These are phyloP conservation scores for Astropecten irregularis DNA, from an alignment of 53 echinoderm and acorn worm species.

Conservation along the genomic window DNA sequence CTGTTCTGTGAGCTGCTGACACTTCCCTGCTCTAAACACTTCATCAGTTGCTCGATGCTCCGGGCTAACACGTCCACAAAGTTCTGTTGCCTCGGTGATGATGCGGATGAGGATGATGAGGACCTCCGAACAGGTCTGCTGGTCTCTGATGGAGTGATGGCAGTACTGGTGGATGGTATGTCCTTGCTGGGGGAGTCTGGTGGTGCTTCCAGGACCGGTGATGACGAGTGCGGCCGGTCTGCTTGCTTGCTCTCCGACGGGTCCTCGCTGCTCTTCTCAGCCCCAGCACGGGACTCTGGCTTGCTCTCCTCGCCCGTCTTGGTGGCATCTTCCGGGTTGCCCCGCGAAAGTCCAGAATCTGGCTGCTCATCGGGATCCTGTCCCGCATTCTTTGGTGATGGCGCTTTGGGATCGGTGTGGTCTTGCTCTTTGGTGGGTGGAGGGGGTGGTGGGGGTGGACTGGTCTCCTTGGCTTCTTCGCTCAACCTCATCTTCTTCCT, in stretches of 20 bases:
- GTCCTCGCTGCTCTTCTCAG: background rate
- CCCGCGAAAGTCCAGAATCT: background rate
- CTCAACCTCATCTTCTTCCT: conserved; percentile 49
- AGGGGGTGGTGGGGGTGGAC: conserved; percentile 8
- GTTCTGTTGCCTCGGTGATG: conserved; percentile 38
- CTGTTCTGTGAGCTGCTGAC: no score
- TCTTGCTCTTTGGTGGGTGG: background rate
- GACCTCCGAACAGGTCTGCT: background rate
- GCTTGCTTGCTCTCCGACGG: background rate
- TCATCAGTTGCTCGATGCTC: conserved; percentile 59
- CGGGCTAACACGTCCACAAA: conserved; percentile 61
- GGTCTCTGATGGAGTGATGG: background rate
- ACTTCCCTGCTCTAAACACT: conserved; percentile 41
- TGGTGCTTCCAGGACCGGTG: no score
- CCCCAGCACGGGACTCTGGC: background rate
- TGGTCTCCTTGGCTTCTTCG: background rate
- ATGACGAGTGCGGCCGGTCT: no score
- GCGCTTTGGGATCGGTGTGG: background rate
- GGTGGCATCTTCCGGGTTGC: background rate
- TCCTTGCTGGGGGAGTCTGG: background rate
- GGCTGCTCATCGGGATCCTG: background rate
- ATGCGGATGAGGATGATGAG: background rate
- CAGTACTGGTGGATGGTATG: conserved; percentile 28
- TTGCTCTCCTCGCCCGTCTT: background rate
- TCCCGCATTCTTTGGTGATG: background rate